phyloP scores from a whole-genome alignment of 2,797 vertebrate species.

The Hydrocynus forskahlii region DNA sequence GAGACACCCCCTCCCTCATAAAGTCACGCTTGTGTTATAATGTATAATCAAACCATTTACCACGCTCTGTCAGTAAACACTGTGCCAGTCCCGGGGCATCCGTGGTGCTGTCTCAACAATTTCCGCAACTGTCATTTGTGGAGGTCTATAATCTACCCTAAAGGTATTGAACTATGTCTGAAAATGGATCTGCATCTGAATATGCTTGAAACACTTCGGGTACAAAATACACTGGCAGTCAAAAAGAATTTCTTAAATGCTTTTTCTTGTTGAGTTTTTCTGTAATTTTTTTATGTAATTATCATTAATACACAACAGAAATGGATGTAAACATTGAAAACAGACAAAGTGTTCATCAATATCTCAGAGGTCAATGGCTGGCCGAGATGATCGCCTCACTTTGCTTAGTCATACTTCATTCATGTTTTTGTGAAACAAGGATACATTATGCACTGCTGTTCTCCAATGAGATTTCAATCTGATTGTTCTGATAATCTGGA shows the following conservation, averaged over 20 bases:
- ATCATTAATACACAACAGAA: neutral
- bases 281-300: neutral
- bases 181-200: neutral
- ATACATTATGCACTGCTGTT: neutral
- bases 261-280: too few relatives aligned
- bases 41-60: slow-evolving; percentile 6
- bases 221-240: neutral
- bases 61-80: neutral
- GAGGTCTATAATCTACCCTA: slow-evolving; percentile 1
- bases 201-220: neutral
- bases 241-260: neutral
- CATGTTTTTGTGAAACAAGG: too few relatives aligned
- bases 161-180: neutral
- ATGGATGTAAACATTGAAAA: neutral
- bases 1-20: too few relatives aligned
- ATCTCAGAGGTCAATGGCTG: neutral
- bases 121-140: neutral
- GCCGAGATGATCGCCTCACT: neutral
- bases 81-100: neutral
- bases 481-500: too few relatives aligned
- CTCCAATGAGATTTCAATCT: too few relatives aligned
- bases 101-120: neutral
- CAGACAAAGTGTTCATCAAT: neutral
- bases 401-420: neutral
- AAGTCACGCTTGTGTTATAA: neutral